A percentile compares a stretch with the other conserved stretches of the same genome.
Evolutionary conservation across 2,113 vertebrate genomes (phyloP).

Genomic region (Oryzias curvinotus): DNA sequence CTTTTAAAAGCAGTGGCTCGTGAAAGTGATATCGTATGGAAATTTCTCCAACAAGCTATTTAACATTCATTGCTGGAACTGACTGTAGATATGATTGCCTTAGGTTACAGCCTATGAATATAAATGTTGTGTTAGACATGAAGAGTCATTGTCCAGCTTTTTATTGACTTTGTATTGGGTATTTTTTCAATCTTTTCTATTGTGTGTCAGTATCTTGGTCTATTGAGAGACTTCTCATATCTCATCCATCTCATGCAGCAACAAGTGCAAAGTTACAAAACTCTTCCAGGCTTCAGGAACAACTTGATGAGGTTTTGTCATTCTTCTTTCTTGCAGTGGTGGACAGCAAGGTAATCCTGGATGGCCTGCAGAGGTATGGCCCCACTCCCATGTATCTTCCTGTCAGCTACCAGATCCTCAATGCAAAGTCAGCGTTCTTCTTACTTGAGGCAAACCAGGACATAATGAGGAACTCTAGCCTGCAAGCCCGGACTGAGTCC

Average conservation of each 20-base stretch:
- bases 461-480: constrained; percentile 87
- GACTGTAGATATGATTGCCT: constrained; percentile 48
- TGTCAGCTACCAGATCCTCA: constrained; percentile 84
- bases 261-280: constrained; percentile 2
- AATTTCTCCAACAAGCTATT: constrained; percentile 52
- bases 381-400: constrained; percentile 88
- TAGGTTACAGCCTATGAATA: constrained; percentile 44
- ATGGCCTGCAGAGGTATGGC: constrained; percentile 81
- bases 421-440: constrained; percentile 85
- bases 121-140: constrained; percentile 50
- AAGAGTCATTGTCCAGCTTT: constrained; percentile 12
- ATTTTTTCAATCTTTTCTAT: constrained; percentile 25
- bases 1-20: constrained; percentile 42
- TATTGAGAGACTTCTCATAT: constrained; percentile 15
- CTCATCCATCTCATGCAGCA: constrained; percentile 6
- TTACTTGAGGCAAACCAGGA: constrained; percentile 88
- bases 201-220: constrained; percentile 39
- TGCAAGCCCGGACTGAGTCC: constrained; percentile 84
- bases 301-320: not conserved
- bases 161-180: constrained; percentile 25
- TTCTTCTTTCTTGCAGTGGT: constrained; percentile 75
- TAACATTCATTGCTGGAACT: constrained; percentile 44
- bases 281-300: not conserved
- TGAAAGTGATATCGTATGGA: constrained; percentile 53
- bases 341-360: constrained; percentile 77